These are phyloP conservation scores for Caenorhabditis tropicalis DNA, from an alignment of 1,140 invertebrate species.

Conservation along the genomic window DNA sequence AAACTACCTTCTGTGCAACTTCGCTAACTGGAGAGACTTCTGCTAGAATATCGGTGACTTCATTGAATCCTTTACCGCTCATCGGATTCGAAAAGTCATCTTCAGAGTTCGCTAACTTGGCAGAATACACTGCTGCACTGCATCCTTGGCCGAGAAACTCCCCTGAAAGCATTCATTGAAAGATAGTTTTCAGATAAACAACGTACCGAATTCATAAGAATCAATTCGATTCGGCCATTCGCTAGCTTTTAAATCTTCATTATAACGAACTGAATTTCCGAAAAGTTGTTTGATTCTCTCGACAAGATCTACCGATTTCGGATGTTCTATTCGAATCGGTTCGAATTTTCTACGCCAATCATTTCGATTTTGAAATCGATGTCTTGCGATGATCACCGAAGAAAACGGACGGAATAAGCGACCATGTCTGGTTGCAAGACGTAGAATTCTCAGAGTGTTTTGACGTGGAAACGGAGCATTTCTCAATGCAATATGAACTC, in stretches of 20 bases:
- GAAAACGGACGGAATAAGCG: constrained; percentile 50
- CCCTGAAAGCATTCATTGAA: constrained; percentile 25
- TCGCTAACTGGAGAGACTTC: neutral
- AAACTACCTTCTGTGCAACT: neutral
- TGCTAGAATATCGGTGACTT: constrained; percentile 4
- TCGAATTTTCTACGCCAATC: constrained; percentile 10
- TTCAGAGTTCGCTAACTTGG: neutral
- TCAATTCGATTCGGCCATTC: constrained; percentile 45
- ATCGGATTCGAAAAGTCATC: neutral
- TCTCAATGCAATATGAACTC: neutral
- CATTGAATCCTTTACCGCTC: neutral
- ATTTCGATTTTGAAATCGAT: constrained; percentile 5
- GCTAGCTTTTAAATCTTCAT: constrained; percentile 37
- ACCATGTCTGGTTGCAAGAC: neutral
- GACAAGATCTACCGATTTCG: neutral
- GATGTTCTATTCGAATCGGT: neutral
- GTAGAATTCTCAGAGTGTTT: neutral
- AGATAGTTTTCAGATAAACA: neutral
- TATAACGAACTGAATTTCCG: constrained; percentile 50
- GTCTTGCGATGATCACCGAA: constrained; percentile 21
- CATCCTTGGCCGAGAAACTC: constrained; percentile 49
- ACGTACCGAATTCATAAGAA: constrained; percentile 51
- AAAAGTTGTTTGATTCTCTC: constrained; percentile 44
- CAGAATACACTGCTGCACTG: constrained; percentile 55
- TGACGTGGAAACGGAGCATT: neutral